Evolutionary conservation across 2,797 vertebrate genomes (phyloP), one percentile per base, ranked within the genome.

Genomic region (Hippoglossus hippoglossus): DNA sequence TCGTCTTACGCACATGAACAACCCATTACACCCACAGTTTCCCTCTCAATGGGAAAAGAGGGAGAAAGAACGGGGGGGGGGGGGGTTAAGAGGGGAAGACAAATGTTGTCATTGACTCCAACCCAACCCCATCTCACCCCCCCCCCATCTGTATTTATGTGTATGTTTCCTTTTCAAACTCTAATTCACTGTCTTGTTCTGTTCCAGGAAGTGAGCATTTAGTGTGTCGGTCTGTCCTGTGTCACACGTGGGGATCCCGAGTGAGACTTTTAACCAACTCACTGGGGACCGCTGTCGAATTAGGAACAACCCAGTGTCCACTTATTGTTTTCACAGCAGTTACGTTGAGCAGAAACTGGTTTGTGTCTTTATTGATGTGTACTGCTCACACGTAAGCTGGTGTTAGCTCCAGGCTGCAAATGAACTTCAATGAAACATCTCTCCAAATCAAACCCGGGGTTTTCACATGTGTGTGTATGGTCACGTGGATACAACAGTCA

Each of bases 21-120:
- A 81, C 68, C 81, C 86, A 89, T 91, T 90, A 87, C 83, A 90
- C 67, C 85, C 67, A 77, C 65, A 83, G 82, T 87, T 87, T 87
- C 81, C 76, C 79, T 75, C 69, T 77, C 57, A 77, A 79, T 76
- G 66, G 72, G 61, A 73, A 87, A 84, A 81, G 74, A 52, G 74
- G 57, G 61, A 73, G 55, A 70, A 73, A 73, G 59, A 67, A 25
- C 31, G 22, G 72, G 54, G 79, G 31, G 72, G 54, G 79, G 31
- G 59, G 24, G 22, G 70, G 54, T 80, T 57, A 71, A 76, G 61
- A 67, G 75, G 73, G 78, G 57, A 84, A 85, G 60, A 71, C 63
- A 87, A 83, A 89, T 82, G 84, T 84, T 91, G 76, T 87, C 87
- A 81, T 79, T 92, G 81, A 83, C 67, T 89, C 64, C 55, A 55